Conservation (phyloP, 53 echinoderm and acorn worm genomes). For the Temnopleurus reevesii region DNA sequence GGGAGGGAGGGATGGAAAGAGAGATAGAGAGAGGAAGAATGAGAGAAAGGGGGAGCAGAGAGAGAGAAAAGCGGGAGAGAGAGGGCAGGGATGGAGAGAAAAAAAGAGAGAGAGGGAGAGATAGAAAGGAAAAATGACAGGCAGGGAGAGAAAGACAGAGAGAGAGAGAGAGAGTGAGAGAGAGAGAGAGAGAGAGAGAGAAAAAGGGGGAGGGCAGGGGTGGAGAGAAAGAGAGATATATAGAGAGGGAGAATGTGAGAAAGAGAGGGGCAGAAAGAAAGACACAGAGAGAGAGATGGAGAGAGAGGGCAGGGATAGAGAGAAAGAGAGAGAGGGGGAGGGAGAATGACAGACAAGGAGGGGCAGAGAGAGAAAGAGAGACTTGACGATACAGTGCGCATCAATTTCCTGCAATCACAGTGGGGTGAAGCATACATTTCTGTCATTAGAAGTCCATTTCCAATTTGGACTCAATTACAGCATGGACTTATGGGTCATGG, state of each 20-base stretch:
- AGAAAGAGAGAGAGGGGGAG: neutral
- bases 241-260: neutral
- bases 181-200: neutral
- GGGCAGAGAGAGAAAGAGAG: neutral
- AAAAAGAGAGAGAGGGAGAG: neutral
- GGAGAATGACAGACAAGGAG: neutral
- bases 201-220: neutral
- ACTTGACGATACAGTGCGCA: neutral
- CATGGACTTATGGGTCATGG: neutral
- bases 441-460: conserved; percentile 40
- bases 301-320: neutral
- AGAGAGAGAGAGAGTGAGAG: neutral
- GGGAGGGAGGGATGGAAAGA: neutral
- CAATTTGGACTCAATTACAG: conserved; percentile 30
- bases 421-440: neutral
- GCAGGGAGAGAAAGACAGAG: neutral
- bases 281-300: neutral
- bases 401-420: neutral
- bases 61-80: neutral
- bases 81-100: neutral
- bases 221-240: neutral
- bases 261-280: neutral
- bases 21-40: neutral
- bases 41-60: neutral
- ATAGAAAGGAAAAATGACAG: neutral